These are phyloP conservation scores for Lanius ludovicianus DNA, from an alignment of 2,113 vertebrate species.

Conservation along the genomic window DNA sequence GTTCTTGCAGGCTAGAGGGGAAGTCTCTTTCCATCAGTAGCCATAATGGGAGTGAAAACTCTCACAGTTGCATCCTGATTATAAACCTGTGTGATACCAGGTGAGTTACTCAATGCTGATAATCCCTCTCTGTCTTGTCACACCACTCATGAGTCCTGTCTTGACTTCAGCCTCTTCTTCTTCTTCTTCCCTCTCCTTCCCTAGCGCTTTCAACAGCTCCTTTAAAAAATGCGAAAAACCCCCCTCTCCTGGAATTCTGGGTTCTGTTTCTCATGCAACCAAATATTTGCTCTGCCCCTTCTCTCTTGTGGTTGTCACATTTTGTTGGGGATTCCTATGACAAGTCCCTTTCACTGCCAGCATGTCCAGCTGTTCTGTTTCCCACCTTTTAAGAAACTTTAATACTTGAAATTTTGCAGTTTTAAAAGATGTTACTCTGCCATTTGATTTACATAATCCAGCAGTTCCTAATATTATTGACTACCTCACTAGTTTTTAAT, in stretches of 20 bases:
- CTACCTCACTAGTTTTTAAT: constrained; percentile 28
- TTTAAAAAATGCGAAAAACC: not conserved
- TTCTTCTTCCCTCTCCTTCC: not conserved
- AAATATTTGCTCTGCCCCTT: not conserved
- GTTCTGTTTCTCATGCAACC: not conserved
- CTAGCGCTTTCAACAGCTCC: not conserved
- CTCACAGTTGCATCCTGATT: not conserved
- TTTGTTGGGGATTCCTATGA: not conserved
- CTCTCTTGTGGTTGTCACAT: not conserved
- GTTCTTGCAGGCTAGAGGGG: not conserved
- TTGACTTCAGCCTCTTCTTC: not conserved
- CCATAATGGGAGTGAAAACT: not conserved
- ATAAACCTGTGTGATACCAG: not conserved
- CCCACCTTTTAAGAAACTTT: not conserved
- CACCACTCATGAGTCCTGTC: fast-evolving
- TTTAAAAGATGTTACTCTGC: not conserved
- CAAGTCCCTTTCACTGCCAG: not conserved
- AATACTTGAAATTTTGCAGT: not conserved
- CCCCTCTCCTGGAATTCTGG: not conserved
- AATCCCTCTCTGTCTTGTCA: not conserved
- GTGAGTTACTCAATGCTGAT: not conserved
- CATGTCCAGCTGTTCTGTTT: not conserved
- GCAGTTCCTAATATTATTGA: not conserved
- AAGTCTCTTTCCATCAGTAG: not conserved
- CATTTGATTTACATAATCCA: constrained; percentile 10